Conservation (phyloP, 2,888 invertebrate species). For the Bombyx huttoni region DNA sequence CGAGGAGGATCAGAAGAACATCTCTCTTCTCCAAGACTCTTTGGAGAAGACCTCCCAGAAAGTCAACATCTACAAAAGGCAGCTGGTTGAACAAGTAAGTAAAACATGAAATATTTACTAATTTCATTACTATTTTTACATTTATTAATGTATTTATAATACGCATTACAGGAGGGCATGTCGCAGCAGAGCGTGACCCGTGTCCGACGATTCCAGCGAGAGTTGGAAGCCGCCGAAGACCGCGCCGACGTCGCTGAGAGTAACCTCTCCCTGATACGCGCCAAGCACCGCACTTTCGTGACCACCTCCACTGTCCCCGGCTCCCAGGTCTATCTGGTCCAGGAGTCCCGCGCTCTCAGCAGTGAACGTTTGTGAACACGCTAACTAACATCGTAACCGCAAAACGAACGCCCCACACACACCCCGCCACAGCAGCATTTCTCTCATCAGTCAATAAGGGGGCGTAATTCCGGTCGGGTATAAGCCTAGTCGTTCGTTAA, state of each 20-base stretch:
- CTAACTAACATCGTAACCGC: conserved; percentile 30
- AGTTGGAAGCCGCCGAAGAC: conserved; percentile 97
- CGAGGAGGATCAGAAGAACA: conserved; percentile 98
- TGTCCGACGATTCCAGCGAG: conserved; percentile 98
- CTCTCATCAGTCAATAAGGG: conserved; percentile 44
- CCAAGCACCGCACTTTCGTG: conserved; percentile 98
- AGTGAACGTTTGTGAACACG: conserved; percentile 39
- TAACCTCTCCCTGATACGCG: conserved; percentile 94
- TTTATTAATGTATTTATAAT: conserved; percentile 1
- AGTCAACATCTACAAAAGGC: conserved; percentile 94
- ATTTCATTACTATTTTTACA: conserved; percentile 1
- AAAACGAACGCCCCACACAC: conserved; percentile 26
- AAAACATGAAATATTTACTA: conserved; percentile 12
- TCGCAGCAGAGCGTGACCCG: conserved; percentile 94
- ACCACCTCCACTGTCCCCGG: conserved; percentile 94
- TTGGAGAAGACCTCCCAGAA: conserved; percentile 91
- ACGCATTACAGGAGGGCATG: conserved; percentile 81
- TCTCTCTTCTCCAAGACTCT: conserved; percentile 90
- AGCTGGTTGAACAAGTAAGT: conserved; percentile 89
- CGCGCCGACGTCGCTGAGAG: conserved; percentile 96
- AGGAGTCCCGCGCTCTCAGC: conserved; percentile 82
- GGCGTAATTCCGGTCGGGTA: conserved; percentile 68
- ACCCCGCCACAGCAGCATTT: conserved; percentile 59
- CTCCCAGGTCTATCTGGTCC: conserved; percentile 91
- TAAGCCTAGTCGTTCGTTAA: conserved; percentile 67